Evolutionary conservation across 1,140 invertebrate species (phyloP), one percentile per base, ranked within the genome.

Genomic region (Eueides isabella): DNA sequence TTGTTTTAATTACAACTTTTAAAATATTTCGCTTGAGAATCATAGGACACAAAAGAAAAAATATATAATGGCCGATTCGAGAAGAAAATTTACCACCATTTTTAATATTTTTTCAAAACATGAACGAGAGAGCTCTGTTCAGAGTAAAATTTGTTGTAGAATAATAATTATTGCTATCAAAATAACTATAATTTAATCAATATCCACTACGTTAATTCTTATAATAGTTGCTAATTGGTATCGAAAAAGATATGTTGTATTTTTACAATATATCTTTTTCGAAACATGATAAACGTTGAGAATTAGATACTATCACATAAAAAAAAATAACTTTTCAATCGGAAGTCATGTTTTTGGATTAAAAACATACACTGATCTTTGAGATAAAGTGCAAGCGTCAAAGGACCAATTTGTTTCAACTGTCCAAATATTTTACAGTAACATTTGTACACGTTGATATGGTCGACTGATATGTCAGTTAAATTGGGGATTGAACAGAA

Each of bases 331-430:
- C 78, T 71, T 71, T 77, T 80, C 77, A 81, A 78, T 71, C 76
- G 67, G 69, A 70, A 68, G 75, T 76, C 65, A 62, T 29, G 71
- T 72, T 69, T 68, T 66, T 14, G 41, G 71, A 77, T 71, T 76
- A 75, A 81, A 74, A 72, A 67, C 61, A 55, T 48, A 41, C 23
- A 28, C 38, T 76, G 80, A 85, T 86, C 74, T 78, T 69, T 35
- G 31, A 72, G 86, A 90, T 90, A 86, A 76, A 62, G n/a, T 61
- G 35, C 74, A 79, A 85, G 83, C 85, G 85, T 84, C 83, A 88
- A 88, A 88, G 80, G 74, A 78, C 73, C 85, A 79, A 88, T 89
- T 86, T 85, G 86, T 86, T 77, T 73, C 74, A 83, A 81, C 73
- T 74, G 80, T 82, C 80, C 80, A 79, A 85, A 88, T 88, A 79